Percentiles rank a stretch among this genome's conserved stretches.
Conservation (phyloP, 2,113 vertebrate species). For the Sturnus vulgaris region DNA sequence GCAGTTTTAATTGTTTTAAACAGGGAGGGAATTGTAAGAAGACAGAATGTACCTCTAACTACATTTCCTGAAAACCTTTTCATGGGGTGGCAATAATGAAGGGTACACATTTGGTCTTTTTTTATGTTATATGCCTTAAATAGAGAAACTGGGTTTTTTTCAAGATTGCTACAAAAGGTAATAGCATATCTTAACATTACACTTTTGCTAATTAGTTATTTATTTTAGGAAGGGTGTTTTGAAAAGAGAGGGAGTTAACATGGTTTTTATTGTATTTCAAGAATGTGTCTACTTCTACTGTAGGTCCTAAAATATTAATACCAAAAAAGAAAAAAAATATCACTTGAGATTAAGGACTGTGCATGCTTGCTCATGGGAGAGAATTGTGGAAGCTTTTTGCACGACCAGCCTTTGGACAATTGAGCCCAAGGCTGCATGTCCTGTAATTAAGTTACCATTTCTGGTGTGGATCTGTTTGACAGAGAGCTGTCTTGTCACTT, state of each 20-base stretch:
- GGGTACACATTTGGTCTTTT: background rate
- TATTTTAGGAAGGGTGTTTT: background rate
- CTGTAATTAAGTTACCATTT: background rate
- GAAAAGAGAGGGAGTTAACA: background rate
- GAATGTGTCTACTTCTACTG: background rate
- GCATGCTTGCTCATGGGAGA: background rate
- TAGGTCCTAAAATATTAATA: background rate
- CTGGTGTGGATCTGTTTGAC: background rate
- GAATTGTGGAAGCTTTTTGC: background rate
- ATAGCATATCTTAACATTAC: background rate
- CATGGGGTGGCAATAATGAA: background rate
- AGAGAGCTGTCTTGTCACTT: background rate
- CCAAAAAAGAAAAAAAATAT: background rate
- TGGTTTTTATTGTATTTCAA: background rate
- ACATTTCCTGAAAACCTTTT: background rate
- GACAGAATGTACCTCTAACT: background rate
- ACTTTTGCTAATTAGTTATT: background rate
- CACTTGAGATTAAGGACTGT: background rate
- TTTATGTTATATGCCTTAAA: background rate
- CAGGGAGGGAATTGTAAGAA: background rate
- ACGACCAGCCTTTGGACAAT: accelerated
- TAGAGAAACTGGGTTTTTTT: background rate
- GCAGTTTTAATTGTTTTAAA: background rate
- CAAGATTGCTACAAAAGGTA: background rate
- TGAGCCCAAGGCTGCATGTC: background rate